Evolutionary conservation across 2,113 vertebrate genomes (phyloP), one percentile per base, ranked within the genome.

Genomic region (Phrynocephalus versicolor): DNA sequence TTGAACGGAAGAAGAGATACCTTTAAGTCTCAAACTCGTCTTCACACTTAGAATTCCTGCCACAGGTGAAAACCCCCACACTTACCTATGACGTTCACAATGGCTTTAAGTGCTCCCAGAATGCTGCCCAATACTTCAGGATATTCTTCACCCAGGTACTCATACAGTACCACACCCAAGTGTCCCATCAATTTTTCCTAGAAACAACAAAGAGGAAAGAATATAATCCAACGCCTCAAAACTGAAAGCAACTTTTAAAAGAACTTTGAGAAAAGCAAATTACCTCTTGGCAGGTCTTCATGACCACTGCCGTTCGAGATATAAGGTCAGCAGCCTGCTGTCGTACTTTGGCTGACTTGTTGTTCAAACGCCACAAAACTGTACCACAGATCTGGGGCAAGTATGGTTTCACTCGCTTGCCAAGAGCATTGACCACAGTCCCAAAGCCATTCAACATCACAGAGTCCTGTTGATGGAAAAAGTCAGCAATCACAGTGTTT

Each of bases 211-310:
- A 85, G n/a, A 27, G 72, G 13, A 37, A 27, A 35, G 58, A n/a
- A 51, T 73, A 23, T 51, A 80, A 64, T 35, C 30, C 6, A 65
- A 77, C 18, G 16, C 19, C 37, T 80, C n/a, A 41, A 79, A 19
- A 76, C 18, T 30, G 71, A 27, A 55, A 3, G 6, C 4, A 23
- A 12, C 3, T 57, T 18, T 21, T 18, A 81, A 58, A 64, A 27
- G 27, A 45, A 79, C 16, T 27, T 25, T 2, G 71, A 23, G 35
- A 93, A 71, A 62, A 83, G 41, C 27, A 23, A 55, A 81, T 93
- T n/a, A 99, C 99, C 98, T 99, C 99, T 92, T 99, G 99, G 87
- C 98, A 99, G 6, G 98, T 99, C 95, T 99, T 99, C 99, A 99
- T 99, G 79, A 99, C 98, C 84, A 99, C 99, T 2, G 99, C 99